Base-by-base conservation (phyloP, 53 echinoderm and acorn worm species). In the Astropecten irregularis region DNA sequence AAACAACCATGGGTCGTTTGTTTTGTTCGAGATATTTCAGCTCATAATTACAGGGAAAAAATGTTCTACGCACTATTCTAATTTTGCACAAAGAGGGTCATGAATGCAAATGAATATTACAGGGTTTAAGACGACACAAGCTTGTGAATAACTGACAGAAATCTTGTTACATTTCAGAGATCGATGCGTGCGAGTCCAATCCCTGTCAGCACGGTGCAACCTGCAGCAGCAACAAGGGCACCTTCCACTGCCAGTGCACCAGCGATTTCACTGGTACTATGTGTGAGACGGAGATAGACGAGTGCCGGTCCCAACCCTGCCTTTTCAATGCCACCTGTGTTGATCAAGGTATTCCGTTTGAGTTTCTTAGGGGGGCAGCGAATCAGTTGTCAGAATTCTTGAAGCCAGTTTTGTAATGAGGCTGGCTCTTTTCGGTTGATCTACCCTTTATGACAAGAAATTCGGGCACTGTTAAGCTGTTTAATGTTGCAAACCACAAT, bases 201-300 rank as follows among this genome's bases (percentile, higher is more conserved):
- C 86, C 86, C 3, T 86, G 86, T 30, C 26, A 51, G n/a, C 49
- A 65, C 42, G 66, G 62, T 16, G 86, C 65, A 8, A 29, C 9
- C 32, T 86, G 86, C 66, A 65, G 18, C 16, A 76, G 37, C 35
- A 39, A 76, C 32, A 49, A 54, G 16, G 61, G 37, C 51, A 20
- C n/a, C 22, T 76, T 72, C 49, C 16, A 66, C 49, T 86, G 86
- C 16, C 52, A 36, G n/a, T 86, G 86, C 31, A 1, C 38, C 13
- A 20, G 37, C 26, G 86, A 77, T 22, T 86, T 72, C 65, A 36
- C 76, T 66, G 86, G 86, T 76, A 53, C 44, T 32, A 66, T 48
- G 22, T 86, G 86, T 37, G 76, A 86, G 50, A n/a, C 9, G 8
- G 76, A 86, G 14, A 40, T 86, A 26, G 77, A 86, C 33, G 86